Conservation (phyloP, 2,113 vertebrate species). For the Lampris megalopsis region DNA sequence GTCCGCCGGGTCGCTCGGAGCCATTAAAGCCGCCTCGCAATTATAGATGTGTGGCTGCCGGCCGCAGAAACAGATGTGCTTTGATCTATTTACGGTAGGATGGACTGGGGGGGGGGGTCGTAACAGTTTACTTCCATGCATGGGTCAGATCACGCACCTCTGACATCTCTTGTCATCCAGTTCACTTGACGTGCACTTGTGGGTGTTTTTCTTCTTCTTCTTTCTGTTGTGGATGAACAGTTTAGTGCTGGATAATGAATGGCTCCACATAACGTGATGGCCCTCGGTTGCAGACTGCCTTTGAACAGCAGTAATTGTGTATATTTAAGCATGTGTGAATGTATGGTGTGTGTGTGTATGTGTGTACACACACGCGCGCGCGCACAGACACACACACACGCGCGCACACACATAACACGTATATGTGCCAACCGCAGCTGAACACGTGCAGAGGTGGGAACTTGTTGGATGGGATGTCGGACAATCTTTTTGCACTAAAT, state of each 20-base stretch:
- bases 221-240: conserved; percentile 10
- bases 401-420: background rate
- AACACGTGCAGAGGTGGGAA: conserved; percentile 67
- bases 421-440: conserved; percentile 29
- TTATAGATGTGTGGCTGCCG: conserved; percentile 80
- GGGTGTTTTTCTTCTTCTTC: conserved; percentile 40
- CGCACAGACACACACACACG: too few relatives aligned
- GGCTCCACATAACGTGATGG: background rate
- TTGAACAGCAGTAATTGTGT: conserved; percentile 22
- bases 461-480: conserved; percentile 55
- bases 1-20: conserved; percentile 75
- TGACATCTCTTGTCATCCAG: conserved; percentile 72
- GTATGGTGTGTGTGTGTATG: background rate
- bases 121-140: conserved; percentile 69
- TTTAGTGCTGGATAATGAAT: conserved; percentile 43
- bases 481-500: conserved; percentile 58
- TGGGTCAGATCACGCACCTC: conserved; percentile 75
- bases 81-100: conserved; percentile 81
- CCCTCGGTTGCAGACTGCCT: background rate
- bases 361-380: background rate
- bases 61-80: conserved; percentile 81
- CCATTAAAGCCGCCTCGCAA: conserved; percentile 76
- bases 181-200: conserved; percentile 73
- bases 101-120: conserved; percentile 38
- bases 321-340: conserved; percentile 24